Evolutionary conservation across 2,888 invertebrate genomes (phyloP).

Genomic region (Xestia ashworthii): DNA sequence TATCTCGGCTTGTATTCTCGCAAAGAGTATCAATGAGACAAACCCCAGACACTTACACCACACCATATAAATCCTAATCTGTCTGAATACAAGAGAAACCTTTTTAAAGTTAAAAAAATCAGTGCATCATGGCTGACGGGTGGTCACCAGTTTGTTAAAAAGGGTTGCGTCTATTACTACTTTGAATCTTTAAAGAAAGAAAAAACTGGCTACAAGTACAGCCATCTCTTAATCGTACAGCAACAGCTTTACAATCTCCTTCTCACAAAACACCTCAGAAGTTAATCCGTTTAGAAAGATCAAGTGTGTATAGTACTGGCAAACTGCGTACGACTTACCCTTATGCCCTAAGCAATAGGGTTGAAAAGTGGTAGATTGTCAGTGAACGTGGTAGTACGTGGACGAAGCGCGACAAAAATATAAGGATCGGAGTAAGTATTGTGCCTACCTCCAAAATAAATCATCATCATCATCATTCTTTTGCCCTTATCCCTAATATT

Average conservation of each 20-base stretch:
- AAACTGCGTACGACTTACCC: no score
- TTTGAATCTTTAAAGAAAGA: no score
- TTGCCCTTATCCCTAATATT: no score
- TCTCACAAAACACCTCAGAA: background rate
- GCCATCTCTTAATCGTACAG: background rate
- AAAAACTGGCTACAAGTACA: background rate
- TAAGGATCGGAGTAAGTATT: background rate
- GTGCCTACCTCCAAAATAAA: background rate
- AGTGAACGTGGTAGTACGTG: no score
- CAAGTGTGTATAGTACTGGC: background rate
- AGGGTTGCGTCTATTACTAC: no score
- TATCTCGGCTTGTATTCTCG: constrained; percentile 13
- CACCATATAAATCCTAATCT: background rate
- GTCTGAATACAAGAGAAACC: background rate
- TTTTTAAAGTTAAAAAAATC: background rate
- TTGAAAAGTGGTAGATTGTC: no score
- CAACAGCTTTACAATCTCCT: background rate
- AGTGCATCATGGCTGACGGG: background rate
- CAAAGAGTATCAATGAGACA: constrained; percentile 18
- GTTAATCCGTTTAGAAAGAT: background rate
- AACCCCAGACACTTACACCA: background rate
- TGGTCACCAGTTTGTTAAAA: background rate
- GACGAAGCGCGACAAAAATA: no score
- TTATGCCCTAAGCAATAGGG: no score
- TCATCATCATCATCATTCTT: no score